Percentiles rank a stretch among this genome's conserved stretches.
phyloP scores from a whole-genome alignment of 2,113 vertebrate genomes.

The Odocoileus hemionus region DNA sequence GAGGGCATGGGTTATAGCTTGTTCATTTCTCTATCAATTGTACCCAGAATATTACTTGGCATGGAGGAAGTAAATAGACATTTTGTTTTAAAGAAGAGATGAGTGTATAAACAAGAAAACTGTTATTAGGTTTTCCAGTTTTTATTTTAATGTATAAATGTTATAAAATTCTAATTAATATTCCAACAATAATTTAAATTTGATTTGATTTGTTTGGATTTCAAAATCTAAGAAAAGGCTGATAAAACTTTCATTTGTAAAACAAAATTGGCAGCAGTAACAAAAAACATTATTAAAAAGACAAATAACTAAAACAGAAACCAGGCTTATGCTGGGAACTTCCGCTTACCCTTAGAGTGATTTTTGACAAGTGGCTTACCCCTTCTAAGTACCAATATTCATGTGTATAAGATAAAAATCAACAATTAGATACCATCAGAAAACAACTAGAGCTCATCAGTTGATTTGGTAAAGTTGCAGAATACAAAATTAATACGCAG shows the following conservation, averaged over 20 bases:
- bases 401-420: background rate
- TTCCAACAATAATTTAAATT: background rate
- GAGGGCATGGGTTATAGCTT: background rate
- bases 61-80: background rate
- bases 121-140: background rate
- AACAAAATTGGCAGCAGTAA: background rate
- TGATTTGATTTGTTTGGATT: background rate
- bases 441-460: background rate
- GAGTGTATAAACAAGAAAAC: background rate
- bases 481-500: background rate
- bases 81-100: background rate
- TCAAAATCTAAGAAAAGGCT: background rate
- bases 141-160: background rate
- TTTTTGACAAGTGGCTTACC: background rate
- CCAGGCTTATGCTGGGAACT: background rate
- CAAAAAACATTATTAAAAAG: background rate
- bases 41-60: background rate
- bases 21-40: background rate
- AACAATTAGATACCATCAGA: background rate
- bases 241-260: background rate
- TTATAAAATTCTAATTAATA: background rate
- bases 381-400: background rate
- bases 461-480: background rate
- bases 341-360: background rate
- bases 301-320: background rate